phyloP scores from a whole-genome alignment of 2,888 invertebrate species.

The Willowsia nigromaculata region DNA sequence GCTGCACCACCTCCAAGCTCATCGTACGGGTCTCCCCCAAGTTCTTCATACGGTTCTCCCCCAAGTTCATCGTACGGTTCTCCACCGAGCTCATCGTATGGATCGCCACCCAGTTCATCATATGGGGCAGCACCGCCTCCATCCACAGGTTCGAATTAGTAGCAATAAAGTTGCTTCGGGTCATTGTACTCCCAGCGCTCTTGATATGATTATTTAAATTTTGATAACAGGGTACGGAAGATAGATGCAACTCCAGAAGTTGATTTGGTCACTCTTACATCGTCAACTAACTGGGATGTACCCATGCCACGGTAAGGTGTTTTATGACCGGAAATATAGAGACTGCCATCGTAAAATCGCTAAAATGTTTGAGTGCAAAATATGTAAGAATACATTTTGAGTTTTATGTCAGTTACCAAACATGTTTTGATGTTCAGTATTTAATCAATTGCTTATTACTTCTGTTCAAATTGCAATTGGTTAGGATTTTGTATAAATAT shows the following conservation, averaged over 20 bases:
- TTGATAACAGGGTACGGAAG: slow-evolving; percentile 36
- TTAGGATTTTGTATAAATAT: background rate
- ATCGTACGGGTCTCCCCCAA: background rate
- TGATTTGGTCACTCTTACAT: background rate
- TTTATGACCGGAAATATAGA: background rate
- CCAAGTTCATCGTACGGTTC: slow-evolving; percentile 6
- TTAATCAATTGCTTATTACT: slow-evolving; percentile 7
- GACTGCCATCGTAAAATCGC: background rate
- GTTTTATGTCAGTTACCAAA: slow-evolving; percentile 38
- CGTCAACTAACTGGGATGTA: background rate
- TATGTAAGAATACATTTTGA: background rate
- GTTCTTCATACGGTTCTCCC: slow-evolving; percentile 16
- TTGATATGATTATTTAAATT: background rate
- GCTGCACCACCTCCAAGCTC: background rate
- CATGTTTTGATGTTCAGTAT: slow-evolving; percentile 25
- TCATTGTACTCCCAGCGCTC: background rate
- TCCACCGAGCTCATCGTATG: slow-evolving; percentile 19
- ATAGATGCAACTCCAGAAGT: slow-evolving; percentile 22
- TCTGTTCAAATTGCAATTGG: background rate
- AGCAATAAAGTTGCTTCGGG: background rate
- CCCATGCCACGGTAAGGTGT: background rate
- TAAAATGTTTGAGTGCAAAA: background rate
- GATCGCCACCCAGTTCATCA: slow-evolving; percentile 14
- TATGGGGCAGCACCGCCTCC: slow-evolving; percentile 22
- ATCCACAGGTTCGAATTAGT: background rate